These are phyloP conservation scores for Rattus rattus DNA, from an alignment of 2,113 vertebrate genomes.

Conservation along the genomic window DNA sequence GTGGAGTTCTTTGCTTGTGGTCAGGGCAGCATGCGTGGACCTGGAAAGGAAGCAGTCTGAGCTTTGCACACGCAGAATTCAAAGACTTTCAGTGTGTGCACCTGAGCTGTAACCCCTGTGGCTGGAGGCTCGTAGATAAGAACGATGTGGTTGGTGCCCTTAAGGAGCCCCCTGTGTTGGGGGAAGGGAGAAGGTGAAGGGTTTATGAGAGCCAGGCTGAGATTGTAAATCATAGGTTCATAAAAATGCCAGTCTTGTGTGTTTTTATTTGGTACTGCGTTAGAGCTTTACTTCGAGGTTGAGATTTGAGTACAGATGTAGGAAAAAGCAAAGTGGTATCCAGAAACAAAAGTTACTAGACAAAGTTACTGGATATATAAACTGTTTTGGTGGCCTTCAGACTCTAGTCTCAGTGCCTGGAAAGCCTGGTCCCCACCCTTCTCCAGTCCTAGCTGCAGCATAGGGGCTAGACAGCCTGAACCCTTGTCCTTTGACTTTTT, in stretches of 20 bases:
- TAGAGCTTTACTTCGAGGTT: slow-evolving; percentile 6
- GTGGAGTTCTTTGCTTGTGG: background rate
- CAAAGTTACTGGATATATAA: background rate
- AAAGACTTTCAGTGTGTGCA: background rate
- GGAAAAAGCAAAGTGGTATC: background rate
- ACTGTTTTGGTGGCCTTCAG: background rate
- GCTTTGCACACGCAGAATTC: background rate
- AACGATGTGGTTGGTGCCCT: background rate
- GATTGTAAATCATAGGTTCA: background rate
- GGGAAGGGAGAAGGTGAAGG: background rate
- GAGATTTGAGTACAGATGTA: slow-evolving; percentile 20
- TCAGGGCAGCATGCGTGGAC: background rate
- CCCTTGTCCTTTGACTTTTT: background rate
- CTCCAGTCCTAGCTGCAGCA: background rate
- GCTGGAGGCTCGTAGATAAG: background rate
- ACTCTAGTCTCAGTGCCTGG: background rate
- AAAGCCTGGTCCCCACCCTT: background rate
- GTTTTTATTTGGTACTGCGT: background rate
- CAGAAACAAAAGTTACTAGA: slow-evolving; percentile 13
- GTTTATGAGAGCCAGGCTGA: background rate
- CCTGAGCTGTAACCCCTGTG: background rate
- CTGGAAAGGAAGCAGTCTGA: background rate
- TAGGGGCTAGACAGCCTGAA: background rate
- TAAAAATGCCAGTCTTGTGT: background rate
- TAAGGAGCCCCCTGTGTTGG: background rate